phyloP scores from a whole-genome alignment of 2,888 invertebrate genomes.

The Tetragonisca angustula region DNA sequence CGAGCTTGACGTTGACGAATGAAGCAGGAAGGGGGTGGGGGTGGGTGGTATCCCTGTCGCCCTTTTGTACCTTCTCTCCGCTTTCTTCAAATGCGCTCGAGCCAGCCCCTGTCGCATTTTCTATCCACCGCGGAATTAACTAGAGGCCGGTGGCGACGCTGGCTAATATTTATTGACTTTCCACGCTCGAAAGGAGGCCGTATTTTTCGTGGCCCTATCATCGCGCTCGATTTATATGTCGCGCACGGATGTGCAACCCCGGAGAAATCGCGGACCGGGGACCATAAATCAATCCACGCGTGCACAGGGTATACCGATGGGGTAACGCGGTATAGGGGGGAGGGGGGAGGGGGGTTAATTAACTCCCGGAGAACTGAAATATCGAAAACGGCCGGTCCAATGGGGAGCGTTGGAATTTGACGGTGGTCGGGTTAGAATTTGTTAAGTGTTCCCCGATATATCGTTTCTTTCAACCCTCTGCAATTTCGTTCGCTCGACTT shows the following conservation, averaged over 20 bases:
- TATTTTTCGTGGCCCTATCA: constrained; percentile 26
- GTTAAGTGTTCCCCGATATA: neutral
- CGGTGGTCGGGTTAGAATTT: neutral
- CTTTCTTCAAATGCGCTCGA: neutral
- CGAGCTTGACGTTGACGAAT: constrained; percentile 80
- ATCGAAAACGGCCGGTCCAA: neutral
- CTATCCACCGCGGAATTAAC: constrained; percentile 42
- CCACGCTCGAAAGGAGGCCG: constrained; percentile 12
- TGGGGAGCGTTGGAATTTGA: neutral
- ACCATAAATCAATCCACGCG: constrained; percentile 25
- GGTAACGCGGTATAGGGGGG: neutral
- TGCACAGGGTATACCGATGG: neutral
- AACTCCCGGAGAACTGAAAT: constrained; percentile 18
- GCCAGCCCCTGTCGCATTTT: too few relatives aligned
- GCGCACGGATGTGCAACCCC: constrained; percentile 6
- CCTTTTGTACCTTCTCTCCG: constrained; percentile 50
- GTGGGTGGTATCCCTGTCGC: constrained; percentile 60
- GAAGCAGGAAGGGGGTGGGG: constrained; percentile 73
- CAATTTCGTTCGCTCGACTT: neutral
- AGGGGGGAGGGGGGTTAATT: constrained; percentile 23
- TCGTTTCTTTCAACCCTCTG: neutral
- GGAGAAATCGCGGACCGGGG: constrained; percentile 14
- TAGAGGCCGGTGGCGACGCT: constrained; percentile 15
- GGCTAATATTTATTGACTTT: constrained; percentile 56
- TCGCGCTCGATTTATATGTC: constrained; percentile 16